Evolutionary conservation across 2,888 invertebrate species (phyloP), one percentile per base, ranked within the genome.

Genomic region (Lypha dubia): DNA sequence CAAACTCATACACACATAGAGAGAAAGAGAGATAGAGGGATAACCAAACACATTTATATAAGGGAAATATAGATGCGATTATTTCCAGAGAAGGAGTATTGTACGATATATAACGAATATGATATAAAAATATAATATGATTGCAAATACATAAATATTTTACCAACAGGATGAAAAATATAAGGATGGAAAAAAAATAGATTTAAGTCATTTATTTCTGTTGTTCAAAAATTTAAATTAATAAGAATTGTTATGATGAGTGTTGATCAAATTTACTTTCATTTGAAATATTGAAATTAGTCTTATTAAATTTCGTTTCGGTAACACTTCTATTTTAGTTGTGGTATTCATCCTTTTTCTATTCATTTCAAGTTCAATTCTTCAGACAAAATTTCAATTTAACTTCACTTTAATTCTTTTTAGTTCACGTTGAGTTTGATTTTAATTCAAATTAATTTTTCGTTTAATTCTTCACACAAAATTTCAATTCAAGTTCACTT

Each of bases 121-220:
- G 17, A 58, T 38, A 60, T 28, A 56, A 22, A 75, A 77, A 77
- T 79, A 71, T 53, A 58, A 73, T 73, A 65, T 58, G 63, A 79
- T 58, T 71, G 71, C 65, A 63, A 79, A 58, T 56, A n/a, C n/a
- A n/a, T n/a, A 71, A 63, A 70, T 70, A 71, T 11, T 46, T n/a
- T n/a, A n/a, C n/a, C 35, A 28, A 46, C 20, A 75, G 56, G 22
- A 56, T 11, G 7, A 76, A 44, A 35, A 20, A 35, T 38, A 38
- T 13, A 13, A 38, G n/a, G 15, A 46, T 35, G 35, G 35, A 17
- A 35, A 11, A 17, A 3, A 58, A 11, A 32, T 28, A 8, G 44
- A 3, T 56, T 13, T 41, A 41, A 22, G 41, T 38, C 7, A 3
- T 56, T 13, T 41, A 41, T 41, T 62, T 38, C 7, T 6, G 15